Evolutionary conservation across 2,797 vertebrate genomes (phyloP).

Genomic region (Semotilus atromaculatus): DNA sequence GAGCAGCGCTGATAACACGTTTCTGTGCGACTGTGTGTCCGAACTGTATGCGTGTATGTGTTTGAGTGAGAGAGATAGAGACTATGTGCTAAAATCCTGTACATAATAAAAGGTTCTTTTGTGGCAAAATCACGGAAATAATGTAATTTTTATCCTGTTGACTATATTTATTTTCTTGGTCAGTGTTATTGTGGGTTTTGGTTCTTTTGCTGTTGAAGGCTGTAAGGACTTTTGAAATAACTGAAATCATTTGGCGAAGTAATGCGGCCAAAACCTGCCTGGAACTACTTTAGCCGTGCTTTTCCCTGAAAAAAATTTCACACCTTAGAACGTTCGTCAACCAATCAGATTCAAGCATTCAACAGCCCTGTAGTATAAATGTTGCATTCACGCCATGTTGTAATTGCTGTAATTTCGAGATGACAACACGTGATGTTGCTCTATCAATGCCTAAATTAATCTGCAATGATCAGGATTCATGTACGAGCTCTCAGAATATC

Average conservation of each 20-base stretch:
- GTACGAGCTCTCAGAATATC: background rate
- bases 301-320: background rate
- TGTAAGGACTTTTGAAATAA: background rate
- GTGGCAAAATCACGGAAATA: no score
- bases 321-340: background rate
- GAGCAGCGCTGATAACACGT: background rate
- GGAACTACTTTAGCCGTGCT: background rate
- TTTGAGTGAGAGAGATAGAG: background rate
- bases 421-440: background rate
- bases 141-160: no score
- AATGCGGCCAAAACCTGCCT: background rate
- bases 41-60: no score
- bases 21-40: no score
- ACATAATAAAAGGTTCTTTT: no score
- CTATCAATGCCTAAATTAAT: background rate
- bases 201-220: background rate
- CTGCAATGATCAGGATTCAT: background rate
- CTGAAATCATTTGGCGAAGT: background rate
- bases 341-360: background rate
- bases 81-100: background rate
- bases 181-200: background rate
- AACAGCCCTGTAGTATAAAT: background rate
- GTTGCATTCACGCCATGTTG: background rate
- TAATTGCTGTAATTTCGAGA: background rate
- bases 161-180: background rate